Conservation (phyloP, 2,797 vertebrate genomes). For the Psittacula derbiana region DNA sequence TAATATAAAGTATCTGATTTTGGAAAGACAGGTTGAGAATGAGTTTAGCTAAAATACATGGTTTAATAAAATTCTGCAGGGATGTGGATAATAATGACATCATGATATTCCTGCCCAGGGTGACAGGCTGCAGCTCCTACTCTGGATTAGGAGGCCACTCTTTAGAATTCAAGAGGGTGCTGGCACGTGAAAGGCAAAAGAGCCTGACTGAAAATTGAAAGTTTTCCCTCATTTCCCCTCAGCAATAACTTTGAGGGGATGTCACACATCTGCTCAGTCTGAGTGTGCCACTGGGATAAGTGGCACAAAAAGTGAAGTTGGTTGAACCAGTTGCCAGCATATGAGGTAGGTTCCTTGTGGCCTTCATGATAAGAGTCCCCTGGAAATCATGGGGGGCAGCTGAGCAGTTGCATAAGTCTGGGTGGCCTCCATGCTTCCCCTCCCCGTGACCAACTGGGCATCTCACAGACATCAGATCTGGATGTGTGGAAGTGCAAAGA, state of each 20-base stretch:
- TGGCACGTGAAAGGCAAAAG: background rate
- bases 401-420: background rate
- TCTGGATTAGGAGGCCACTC: background rate
- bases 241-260: background rate
- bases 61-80: background rate
- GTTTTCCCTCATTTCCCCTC: background rate
- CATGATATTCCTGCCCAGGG: background rate
- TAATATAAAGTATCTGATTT: background rate
- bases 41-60: background rate
- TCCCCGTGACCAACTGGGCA: background rate
- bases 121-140: background rate
- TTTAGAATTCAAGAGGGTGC: background rate
- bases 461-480: background rate
- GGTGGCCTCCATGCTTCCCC: too few relatives aligned
- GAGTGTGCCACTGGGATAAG: accelerated
- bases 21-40: background rate
- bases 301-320: background rate
- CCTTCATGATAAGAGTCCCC: background rate
- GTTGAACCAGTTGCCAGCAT: background rate
- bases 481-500: background rate
- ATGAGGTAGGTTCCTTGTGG: background rate
- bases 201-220: background rate
- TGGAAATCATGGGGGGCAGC: accelerated
- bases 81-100: background rate
- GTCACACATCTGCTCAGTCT: background rate